These are phyloP conservation scores for Platycheirus albimanus DNA, from an alignment of 2,888 invertebrate species.

Conservation along the genomic window DNA sequence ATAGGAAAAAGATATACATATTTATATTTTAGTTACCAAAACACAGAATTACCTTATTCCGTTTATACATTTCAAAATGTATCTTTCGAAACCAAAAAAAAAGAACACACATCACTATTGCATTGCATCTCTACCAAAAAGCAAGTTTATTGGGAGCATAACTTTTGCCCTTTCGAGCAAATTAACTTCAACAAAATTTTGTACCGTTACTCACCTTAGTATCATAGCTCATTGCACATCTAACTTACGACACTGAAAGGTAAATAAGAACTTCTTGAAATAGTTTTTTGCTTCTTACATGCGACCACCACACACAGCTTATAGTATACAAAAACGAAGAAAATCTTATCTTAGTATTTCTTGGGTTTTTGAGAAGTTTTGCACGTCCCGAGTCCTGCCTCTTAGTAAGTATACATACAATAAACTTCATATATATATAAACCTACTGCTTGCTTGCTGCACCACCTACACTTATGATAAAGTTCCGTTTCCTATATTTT, in stretches of 20 bases:
- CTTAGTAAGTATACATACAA: neutral
- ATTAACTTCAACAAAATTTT: slow-evolving; percentile 34
- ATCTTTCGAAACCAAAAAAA: neutral
- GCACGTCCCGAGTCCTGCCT: slow-evolving; percentile 21
- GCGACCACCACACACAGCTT: slow-evolving; percentile 36
- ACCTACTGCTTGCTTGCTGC: neutral
- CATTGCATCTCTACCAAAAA: neutral
- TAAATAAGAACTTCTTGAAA: slow-evolving; percentile 47
- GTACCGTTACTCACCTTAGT: slow-evolving; percentile 31
- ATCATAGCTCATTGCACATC: slow-evolving; percentile 56
- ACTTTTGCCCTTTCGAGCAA: slow-evolving; percentile 32
- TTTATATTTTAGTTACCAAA: no score
- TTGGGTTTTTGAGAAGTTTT: slow-evolving; percentile 53
- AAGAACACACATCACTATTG: neutral
- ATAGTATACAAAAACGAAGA: slow-evolving; percentile 1
- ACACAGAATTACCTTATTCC: no score
- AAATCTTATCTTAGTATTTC: slow-evolving; percentile 51
- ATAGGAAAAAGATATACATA: no score
- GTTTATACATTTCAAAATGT: no score
- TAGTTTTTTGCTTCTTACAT: slow-evolving; percentile 30
- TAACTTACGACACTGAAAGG: slow-evolving; percentile 35
- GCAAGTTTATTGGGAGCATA: slow-evolving; percentile 31
- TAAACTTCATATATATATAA: neutral
- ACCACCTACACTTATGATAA: slow-evolving; percentile 39
- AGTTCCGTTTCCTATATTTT: slow-evolving; percentile 54